Evolutionary conservation across 2,888 invertebrate genomes (phyloP), one percentile per base, ranked within the genome.

Genomic region (Antheraea assamensis): DNA sequence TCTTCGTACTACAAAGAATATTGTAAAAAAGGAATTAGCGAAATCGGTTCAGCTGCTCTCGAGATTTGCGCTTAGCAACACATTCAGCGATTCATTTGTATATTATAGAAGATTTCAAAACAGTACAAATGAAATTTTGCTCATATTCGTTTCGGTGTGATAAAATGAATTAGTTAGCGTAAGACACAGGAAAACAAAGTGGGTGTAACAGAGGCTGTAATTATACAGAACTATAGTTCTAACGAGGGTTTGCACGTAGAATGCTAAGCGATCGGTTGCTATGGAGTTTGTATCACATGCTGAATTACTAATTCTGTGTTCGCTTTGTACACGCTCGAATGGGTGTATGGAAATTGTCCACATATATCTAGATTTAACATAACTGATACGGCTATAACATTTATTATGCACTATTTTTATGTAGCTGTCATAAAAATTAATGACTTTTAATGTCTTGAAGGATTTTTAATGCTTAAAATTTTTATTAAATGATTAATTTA

Each of bases 201-300:
- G 78, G 78, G 80, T 77, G 84, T 83, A 83, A 84, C 85, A 81
- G 81, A 82, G 77, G 30, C 81, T 76, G 85, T 87, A 89, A 89
- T 89, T 88, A 88, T 85, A 84, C 82, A 78, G 79, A 82, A 83
- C 81, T 82, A 84, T 86, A 85, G 86, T 85, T 85, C 81, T 84
- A 87, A 86, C 82, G 83, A 84, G 83, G 78, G 80, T 77, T 78
- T 79, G 79, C 81, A 74, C 80, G 76, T 73, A 81, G 89, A 88
- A 86, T 88, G 81, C 81, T 83, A 85, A 85, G 79, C 76, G 80
- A 79, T 76, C 79, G 35, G 77, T 72, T 74, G 72, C 75, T 75
- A 77, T 74, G 75, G 75, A 68, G 66, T 74, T 74, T 68, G 73
- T 72, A 75, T 75, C 78, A 76, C 78, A 75, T 35, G 49, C 71